Evolutionary conservation across 2,888 invertebrate genomes (phyloP), one percentile per base, ranked within the genome.

Genomic region (Agonopterix alstromeriana): DNA sequence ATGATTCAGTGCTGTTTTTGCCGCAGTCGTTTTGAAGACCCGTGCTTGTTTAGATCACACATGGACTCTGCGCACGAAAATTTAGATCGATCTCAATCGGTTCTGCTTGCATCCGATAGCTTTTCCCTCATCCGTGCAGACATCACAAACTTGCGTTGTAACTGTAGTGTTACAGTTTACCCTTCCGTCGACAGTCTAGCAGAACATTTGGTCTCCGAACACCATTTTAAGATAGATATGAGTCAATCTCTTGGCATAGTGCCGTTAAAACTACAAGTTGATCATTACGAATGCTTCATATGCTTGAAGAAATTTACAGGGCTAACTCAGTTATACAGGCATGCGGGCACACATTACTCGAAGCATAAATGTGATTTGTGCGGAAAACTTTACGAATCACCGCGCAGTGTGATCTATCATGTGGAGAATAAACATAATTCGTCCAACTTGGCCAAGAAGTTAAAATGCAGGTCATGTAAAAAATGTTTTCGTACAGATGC

Each of bases 1-100:
- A 9, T 9, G 43, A 10, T 67, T 60, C 57, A 62, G 9, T 83
- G 83, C 60, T 77, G 81, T 48, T 80, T 72, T 60, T 82, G 81
- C 73, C 66, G 63, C 55, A 71, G 77, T 46, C 66, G 57, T 27
- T 75, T 66, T 56, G 61, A 65, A 42, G 73, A 76, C 35, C 76
- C 77, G 8, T 55, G 52, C 12, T 52, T 49, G 41, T 83, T 73
- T 58, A 69, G 82, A 50, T 52, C 59, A 3, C 84, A 84, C 51
- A 77, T 82, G 74, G 61, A 55, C 38, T 53, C 51, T 1, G 68
- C 72, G 7, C 83, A 82, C 52, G 46, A 56, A 35, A 52, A 50
- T 3, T 71, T 69, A 54, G 74, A 75, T 46, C 9, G 9, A 12
- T 58, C 74, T 14, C 56, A 63, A 14, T 69, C 65, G 1, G 75